Percentiles rank a stretch among this genome's conserved stretches.
These are phyloP conservation scores for Chaetodon trifasciatus DNA, from an alignment of 2,797 vertebrate genomes.

Conservation along the genomic window DNA sequence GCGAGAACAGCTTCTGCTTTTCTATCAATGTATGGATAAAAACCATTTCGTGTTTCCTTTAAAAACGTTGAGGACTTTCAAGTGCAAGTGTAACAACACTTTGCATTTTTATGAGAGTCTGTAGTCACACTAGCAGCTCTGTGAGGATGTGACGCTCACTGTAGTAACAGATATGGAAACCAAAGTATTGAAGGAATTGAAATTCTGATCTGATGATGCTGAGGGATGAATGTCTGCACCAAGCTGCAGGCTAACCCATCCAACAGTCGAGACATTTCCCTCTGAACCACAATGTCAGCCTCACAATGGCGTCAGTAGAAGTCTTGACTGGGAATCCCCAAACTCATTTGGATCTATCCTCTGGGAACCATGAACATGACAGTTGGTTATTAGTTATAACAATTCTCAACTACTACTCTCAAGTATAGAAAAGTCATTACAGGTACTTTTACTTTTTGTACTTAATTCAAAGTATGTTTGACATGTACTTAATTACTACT, in stretches of 20 bases:
- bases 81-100: conserved; percentile 1
- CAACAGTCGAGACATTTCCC: neutral
- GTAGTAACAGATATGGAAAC: neutral
- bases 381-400: too few species aligned
- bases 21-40: conserved; percentile 21
- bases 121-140: neutral
- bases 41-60: conserved; percentile 9
- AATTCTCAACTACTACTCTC: too few species aligned
- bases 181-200: neutral
- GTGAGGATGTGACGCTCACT: neutral
- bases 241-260: neutral
- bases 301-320: neutral
- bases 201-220: neutral
- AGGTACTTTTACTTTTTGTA: too few species aligned
- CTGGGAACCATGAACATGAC: too few species aligned
- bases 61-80: conserved; percentile 13
- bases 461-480: too few species aligned
- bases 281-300: neutral
- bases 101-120: neutral
- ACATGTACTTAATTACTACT: too few species aligned
- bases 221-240: neutral
- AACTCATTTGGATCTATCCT: neutral
- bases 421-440: too few species aligned
- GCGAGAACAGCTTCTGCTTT: conserved; percentile 28
- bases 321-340: neutral